phyloP scores from a whole-genome alignment of 1,140 invertebrate species.

The Eubasilissa regina region DNA sequence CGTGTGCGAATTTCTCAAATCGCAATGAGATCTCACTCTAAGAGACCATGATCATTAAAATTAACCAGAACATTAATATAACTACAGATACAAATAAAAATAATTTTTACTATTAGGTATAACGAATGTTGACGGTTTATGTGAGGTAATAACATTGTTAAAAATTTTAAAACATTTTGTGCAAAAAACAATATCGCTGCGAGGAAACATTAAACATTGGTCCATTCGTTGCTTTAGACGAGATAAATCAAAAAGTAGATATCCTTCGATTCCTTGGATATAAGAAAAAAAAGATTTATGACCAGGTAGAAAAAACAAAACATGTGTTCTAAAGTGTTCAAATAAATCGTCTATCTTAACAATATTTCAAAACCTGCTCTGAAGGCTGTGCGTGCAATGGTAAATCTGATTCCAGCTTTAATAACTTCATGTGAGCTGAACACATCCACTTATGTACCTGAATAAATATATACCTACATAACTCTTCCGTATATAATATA shows the following conservation, averaged over 20 bases:
- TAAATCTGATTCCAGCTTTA: constrained; percentile 6
- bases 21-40: too few species aligned
- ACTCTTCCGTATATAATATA: constrained; percentile 20
- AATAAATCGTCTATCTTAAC: neutral
- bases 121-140: too few species aligned
- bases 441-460: neutral
- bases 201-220: too few species aligned
- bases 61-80: too few species aligned
- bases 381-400: neutral
- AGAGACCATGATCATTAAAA: too few species aligned
- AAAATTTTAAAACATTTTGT: too few species aligned
- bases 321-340: neutral
- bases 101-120: too few species aligned
- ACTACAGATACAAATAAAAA: too few species aligned
- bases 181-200: too few species aligned
- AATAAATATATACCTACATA: constrained; percentile 18
- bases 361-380: neutral
- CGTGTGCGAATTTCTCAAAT: too few species aligned
- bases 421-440: neutral
- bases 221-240: too few species aligned
- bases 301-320: neutral
- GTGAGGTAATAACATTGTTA: too few species aligned
- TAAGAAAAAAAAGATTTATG: neutral
- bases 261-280: neutral
- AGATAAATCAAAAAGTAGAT: constrained; percentile 3